A percentile compares a stretch with the other conserved stretches of the same genome.
Evolutionary conservation across 2,797 vertebrate genomes (phyloP).

Genomic region (Mycteria americana): DNA sequence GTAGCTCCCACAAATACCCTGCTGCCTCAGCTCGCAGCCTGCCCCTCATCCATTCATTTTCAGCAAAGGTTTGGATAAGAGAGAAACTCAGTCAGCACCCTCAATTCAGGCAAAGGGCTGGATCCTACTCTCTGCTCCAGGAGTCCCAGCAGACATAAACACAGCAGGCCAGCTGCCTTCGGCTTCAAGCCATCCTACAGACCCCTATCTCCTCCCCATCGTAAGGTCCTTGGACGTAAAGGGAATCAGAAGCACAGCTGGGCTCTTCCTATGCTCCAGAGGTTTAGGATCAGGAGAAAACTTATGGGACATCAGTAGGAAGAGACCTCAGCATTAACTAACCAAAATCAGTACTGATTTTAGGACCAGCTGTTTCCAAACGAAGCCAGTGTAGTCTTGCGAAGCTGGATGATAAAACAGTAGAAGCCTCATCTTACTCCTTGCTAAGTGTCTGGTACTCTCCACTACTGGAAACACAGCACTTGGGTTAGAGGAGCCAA

Average conservation of each 20-base stretch:
- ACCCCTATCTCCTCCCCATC: not conserved
- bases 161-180: not conserved
- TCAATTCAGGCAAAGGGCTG: not conserved
- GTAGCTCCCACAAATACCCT: fast-evolving
- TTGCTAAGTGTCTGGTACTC: not conserved
- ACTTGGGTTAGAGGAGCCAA: not conserved
- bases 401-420: not conserved
- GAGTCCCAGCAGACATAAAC: not conserved
- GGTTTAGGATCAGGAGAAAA: not conserved
- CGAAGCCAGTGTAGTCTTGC: not conserved
- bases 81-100: not conserved
- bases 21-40: not conserved
- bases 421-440: not conserved
- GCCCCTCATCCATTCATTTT: not conserved
- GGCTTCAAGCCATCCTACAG: not conserved
- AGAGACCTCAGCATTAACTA: not conserved
- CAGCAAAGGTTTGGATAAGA: not conserved
- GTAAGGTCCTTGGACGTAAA: not conserved
- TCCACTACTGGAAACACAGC: not conserved
- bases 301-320: not conserved
- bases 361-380: not conserved
- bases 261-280: not conserved
- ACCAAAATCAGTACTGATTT: not conserved
- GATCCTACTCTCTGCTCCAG: not conserved
- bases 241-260: not conserved